Percentiles rank a stretch among this genome's conserved stretches.
Evolutionary conservation across 2,888 invertebrate species (phyloP).

Genomic region (Hydrotaea diabolus): DNA sequence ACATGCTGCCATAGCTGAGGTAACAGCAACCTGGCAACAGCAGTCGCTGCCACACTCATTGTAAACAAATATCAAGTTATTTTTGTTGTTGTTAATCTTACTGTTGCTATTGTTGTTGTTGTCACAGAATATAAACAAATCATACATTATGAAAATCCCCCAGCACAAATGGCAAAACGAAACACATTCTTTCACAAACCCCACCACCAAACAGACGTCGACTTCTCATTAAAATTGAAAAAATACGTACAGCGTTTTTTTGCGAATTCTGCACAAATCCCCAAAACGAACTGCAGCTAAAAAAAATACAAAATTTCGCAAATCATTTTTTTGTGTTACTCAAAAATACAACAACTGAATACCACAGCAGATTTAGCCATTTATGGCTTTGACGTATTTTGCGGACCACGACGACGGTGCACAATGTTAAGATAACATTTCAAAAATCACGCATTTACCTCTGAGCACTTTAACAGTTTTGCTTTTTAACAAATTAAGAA

Average conservation of each 20-base stretch:
- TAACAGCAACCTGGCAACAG: conserved; percentile 8
- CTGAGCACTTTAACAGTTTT: neutral
- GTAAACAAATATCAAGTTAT: conserved; percentile 18
- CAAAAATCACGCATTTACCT: conserved; percentile 9
- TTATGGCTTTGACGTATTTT: conserved; percentile 11
- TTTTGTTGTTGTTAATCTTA: too few species aligned
- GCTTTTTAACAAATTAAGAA: neutral
- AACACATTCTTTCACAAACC: neutral
- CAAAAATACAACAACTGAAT: neutral
- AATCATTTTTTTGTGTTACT: neutral
- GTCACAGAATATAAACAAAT: conserved; percentile 39
- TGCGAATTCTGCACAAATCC: conserved; percentile 11
- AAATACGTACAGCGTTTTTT: neutral
- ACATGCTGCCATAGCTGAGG: neutral
- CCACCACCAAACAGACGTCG: too few species aligned
- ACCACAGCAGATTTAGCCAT: conserved; percentile 21
- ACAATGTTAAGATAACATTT: neutral
- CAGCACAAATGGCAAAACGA: neutral
- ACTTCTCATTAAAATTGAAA: conserved; percentile 19
- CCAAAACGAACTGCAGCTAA: neutral
- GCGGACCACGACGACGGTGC: neutral
- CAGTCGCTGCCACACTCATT: neutral
- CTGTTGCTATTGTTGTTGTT: neutral
- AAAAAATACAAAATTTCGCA: conserved; percentile 6
- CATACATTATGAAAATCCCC: conserved; percentile 27